Evolutionary conservation across 2,113 vertebrate species (phyloP).

Genomic region (Canis aureus): DNA sequence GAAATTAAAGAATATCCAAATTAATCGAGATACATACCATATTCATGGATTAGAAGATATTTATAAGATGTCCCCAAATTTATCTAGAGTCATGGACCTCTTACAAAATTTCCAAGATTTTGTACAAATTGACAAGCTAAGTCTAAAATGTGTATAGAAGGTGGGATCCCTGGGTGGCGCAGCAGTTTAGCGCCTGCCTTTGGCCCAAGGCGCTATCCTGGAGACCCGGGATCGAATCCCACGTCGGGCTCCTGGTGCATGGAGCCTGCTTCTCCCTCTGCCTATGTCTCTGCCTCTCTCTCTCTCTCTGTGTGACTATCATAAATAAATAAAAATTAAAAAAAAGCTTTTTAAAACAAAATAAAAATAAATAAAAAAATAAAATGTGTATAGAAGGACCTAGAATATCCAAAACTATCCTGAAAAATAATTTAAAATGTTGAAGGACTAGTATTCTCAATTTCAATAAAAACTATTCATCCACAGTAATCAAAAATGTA

Average conservation of each 20-base stretch:
- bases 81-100: not conserved
- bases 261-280: too few species aligned
- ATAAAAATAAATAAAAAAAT: not conserved
- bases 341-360: too few species aligned
- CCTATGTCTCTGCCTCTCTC: too few species aligned
- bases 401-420: not conserved
- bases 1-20: not conserved
- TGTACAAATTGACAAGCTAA: not conserved
- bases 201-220: too few species aligned
- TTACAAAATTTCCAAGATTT: not conserved
- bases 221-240: too few species aligned
- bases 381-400: not conserved
- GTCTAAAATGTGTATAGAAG: not conserved
- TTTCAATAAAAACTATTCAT: constrained; percentile 32
- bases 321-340: too few species aligned
- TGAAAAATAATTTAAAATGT: not conserved
- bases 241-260: too few species aligned
- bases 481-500: not conserved
- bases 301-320: too few species aligned
- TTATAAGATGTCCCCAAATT: not conserved
- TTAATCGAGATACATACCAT: not conserved
- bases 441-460: not conserved
- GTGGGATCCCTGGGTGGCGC: too few species aligned
- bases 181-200: too few species aligned
- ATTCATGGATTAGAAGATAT: not conserved